Evolutionary conservation across 2,888 invertebrate genomes (phyloP).

Genomic region (Adelphocoris suturalis): DNA sequence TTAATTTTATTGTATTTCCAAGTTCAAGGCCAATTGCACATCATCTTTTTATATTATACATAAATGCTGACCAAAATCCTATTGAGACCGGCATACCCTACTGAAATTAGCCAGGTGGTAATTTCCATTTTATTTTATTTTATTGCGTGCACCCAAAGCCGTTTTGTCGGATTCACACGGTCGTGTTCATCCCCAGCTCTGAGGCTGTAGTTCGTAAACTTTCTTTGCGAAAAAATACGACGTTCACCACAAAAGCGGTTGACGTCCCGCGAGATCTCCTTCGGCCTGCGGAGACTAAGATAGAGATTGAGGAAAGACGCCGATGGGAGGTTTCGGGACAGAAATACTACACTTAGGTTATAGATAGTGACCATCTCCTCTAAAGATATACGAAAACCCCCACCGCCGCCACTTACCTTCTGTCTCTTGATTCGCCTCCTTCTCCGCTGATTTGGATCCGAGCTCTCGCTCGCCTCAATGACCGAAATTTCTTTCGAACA

Average conservation of each 20-base stretch:
- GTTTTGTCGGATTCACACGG: no score
- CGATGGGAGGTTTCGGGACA: constrained; percentile 38
- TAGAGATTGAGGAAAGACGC: constrained; percentile 40
- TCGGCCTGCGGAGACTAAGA: constrained; percentile 7
- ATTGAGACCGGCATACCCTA: no score
- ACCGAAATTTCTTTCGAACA: neutral
- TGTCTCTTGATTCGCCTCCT: constrained; percentile 19
- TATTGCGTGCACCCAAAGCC: no score
- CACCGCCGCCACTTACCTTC: neutral
- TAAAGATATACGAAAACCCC: constrained; percentile 44
- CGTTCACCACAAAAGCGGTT: constrained; percentile 8
- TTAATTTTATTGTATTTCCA: no score
- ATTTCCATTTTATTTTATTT: no score
- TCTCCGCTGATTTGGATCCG: neutral
- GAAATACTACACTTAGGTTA: constrained; percentile 41
- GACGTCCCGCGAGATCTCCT: constrained; percentile 28
- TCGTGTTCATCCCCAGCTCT: no score
- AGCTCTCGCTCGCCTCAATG: neutral
- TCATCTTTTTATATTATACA: no score
- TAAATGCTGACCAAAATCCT: no score
- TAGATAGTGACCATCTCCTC: constrained; percentile 51
- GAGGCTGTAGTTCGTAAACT: no score
- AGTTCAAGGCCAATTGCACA: no score
- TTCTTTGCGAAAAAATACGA: neutral
- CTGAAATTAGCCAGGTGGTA: no score